phyloP scores from a whole-genome alignment of 2,113 vertebrate genomes.

The Mustela nigripes region DNA sequence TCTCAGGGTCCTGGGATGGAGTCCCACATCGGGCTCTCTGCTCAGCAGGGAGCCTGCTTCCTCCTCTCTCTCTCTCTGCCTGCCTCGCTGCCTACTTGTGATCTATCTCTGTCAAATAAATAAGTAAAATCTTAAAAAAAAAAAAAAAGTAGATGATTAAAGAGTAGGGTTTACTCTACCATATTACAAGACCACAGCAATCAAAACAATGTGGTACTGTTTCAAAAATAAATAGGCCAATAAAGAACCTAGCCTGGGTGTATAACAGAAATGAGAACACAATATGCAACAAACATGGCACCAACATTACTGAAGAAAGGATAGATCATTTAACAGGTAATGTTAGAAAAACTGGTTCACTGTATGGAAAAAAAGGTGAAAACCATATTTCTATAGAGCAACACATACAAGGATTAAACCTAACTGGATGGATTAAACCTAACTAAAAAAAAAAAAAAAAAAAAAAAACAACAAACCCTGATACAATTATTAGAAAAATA shows the following conservation, averaged over 20 bases:
- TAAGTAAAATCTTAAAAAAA: background rate
- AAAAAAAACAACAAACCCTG: background rate
- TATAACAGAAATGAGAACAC: background rate
- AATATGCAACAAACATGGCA: background rate
- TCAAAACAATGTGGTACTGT: background rate
- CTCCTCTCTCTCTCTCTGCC: no score
- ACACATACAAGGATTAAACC: background rate
- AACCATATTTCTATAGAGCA: background rate
- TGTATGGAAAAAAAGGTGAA: background rate
- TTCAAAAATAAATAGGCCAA: constrained; percentile 2
- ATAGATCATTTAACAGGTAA: background rate
- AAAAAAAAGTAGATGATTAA: background rate
- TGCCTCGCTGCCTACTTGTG: no score
- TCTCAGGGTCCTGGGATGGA: no score
- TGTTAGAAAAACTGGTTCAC: background rate
- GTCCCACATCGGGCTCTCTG: no score
- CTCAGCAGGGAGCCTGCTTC: no score
- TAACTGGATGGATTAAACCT: background rate
- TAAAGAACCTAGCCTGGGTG: background rate
- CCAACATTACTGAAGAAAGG: background rate
- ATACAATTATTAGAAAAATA: background rate
- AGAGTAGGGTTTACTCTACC: background rate
- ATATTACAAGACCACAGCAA: background rate
- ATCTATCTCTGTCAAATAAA: background rate
- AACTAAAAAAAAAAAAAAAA: background rate